Conservation (phyloP, 1,140 invertebrate species). For the Saxidomus purpurata region DNA sequence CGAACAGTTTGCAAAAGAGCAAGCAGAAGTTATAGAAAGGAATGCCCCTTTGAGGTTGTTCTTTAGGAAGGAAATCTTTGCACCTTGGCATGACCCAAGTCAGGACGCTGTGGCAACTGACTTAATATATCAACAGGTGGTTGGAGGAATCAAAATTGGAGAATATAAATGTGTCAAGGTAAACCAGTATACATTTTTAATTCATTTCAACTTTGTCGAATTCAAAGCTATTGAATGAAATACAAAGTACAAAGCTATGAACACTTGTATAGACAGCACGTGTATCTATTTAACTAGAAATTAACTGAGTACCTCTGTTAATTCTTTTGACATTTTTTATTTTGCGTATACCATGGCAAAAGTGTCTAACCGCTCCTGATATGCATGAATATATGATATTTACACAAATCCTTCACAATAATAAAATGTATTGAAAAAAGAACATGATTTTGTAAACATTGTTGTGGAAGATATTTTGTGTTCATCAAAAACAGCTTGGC, state of each 20-base stretch:
- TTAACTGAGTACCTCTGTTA: neutral
- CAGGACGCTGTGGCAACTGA: conserved; percentile 98
- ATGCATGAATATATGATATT: too few species aligned
- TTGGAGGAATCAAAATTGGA: conserved; percentile 97
- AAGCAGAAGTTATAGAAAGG: conserved; percentile 96
- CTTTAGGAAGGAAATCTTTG: conserved; percentile 99
- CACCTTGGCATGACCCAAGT: conserved; percentile 99
- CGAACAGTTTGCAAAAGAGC: conserved; percentile 99
- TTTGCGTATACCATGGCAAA: too few species aligned
- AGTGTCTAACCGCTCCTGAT: too few species aligned
- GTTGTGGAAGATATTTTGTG: too few species aligned
- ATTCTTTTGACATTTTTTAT: neutral
- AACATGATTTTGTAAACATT: too few species aligned
- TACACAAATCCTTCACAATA: too few species aligned
- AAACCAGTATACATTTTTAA: neutral
- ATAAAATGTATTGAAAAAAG: too few species aligned
- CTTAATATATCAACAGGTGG: conserved; percentile 99
- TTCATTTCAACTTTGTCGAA: neutral
- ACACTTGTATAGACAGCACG: neutral
- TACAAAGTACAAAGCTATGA: neutral
- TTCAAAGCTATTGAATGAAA: neutral
- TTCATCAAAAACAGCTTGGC: too few species aligned
- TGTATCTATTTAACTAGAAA: neutral
- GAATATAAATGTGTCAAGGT: conserved; percentile 99
- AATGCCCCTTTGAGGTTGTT: conserved; percentile 91